A percentile compares a stretch with the other conserved stretches of the same genome.
Evolutionary conservation across 2,888 invertebrate species (phyloP).

Genomic region (Tinea trinotella): DNA sequence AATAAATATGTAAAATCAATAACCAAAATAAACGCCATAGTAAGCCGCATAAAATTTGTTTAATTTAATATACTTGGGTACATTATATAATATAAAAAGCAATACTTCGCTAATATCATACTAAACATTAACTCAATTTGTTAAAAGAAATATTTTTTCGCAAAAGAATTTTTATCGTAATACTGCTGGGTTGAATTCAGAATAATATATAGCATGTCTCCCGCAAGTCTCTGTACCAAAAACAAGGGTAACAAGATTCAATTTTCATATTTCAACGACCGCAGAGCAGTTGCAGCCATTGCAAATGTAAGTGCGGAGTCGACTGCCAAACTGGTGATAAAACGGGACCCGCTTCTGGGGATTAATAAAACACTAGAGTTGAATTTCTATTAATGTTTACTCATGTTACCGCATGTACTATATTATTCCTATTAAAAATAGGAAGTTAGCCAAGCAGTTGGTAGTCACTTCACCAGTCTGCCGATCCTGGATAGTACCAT

Average conservation of each 20-base stretch:
- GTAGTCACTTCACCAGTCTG: too few relatives aligned
- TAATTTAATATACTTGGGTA: too few relatives aligned
- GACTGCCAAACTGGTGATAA: slow-evolving; percentile 54
- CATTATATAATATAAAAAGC: too few relatives aligned
- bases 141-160: neutral
- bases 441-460: too few relatives aligned
- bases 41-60: too few relatives aligned
- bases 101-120: too few relatives aligned
- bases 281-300: slow-evolving; percentile 37
- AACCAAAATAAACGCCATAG: too few relatives aligned
- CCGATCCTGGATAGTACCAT: too few relatives aligned
- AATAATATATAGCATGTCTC: slow-evolving; percentile 12
- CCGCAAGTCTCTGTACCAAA: slow-evolving; percentile 16
- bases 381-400: slow-evolving; percentile 18
- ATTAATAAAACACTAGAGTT: slow-evolving; percentile 28
- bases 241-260: slow-evolving; percentile 40
- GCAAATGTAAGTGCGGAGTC: slow-evolving; percentile 42
- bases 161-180: neutral
- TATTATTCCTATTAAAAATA: too few relatives aligned
- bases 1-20: too few relatives aligned
- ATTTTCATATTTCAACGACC: slow-evolving; percentile 52
- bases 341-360: slow-evolving; percentile 30
- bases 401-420: too few relatives aligned
- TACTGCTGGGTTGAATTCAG: neutral
- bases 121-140: too few relatives aligned